Evolutionary conservation across 2,797 vertebrate genomes (phyloP), one percentile per base, ranked within the genome.

Genomic region (Pipistrellus pygmaeus): DNA sequence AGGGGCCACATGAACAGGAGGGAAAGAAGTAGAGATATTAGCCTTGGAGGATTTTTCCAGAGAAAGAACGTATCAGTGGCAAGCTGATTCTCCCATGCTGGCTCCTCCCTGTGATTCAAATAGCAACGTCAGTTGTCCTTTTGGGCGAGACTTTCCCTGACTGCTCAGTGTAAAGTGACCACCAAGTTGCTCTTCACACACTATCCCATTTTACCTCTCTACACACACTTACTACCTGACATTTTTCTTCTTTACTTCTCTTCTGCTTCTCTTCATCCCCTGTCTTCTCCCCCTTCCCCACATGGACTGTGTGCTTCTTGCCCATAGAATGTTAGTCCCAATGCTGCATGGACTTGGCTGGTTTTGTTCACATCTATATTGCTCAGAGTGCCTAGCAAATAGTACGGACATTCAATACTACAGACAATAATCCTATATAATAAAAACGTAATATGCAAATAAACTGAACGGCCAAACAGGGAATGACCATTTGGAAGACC

Each of bases 161-260:
- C n/a, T 32, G 4, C 17, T 8, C 44, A 18, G 21, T 60, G 32
- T 32, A 72, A 46, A 44, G 23, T 30, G 32, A 35, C 64, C 41
- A 72, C 48, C 13, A 30, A 64, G 21, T 23, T 6, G 18, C 53
- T 81, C 48, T 83, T 85, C 0, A 11, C 23, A 48, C 20, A 10
- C 8, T 23, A 30, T 46, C 53, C 27, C 27, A 20, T 62, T 85
- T 90, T 57, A 55, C 44, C 8, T 76, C 6, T 85, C 66, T 64
- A 23, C 46, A 51, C 8, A 51, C 53, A 71, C 48, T 76, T 55
- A 44, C 32, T 77, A 82, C 35, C 41, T 48, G 35, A 55, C 2
- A 41, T 73, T 82, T 90, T 66, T 80, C 30, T 57, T 71, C 51
- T 80, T 35, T 75, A 51, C 72, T 64, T 64, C 64, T 64, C 72